Conservation (phyloP, 1,140 invertebrate genomes). For the Melitaea cinxia region DNA sequence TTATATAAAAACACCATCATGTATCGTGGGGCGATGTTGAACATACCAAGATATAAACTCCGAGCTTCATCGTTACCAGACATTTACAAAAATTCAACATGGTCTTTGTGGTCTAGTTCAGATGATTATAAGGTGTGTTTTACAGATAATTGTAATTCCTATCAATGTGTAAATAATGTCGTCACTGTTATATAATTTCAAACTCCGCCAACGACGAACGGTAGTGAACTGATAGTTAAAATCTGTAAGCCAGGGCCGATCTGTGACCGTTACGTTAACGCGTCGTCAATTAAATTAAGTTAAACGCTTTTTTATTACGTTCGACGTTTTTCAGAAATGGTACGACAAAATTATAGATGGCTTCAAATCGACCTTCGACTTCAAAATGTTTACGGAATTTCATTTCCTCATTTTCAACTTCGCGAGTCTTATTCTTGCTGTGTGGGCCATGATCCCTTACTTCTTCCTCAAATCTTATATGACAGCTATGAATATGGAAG, state of each 20-base stretch:
- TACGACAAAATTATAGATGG: constrained; percentile 86
- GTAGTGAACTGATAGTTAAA: no score
- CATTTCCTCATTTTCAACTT: constrained; percentile 91
- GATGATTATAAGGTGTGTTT: constrained; percentile 76
- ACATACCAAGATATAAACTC: constrained; percentile 85
- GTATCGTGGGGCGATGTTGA: constrained; percentile 71
- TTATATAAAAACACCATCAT: constrained; percentile 88
- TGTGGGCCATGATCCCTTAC: constrained; percentile 84
- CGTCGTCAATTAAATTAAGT: no score
- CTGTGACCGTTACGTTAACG: no score
- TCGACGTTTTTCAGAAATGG: constrained; percentile 87
- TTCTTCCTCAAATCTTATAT: constrained; percentile 73
- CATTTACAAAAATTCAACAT: constrained; percentile 93
- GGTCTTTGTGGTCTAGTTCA: constrained; percentile 87
- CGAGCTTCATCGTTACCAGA: constrained; percentile 93
- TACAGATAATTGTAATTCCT: not conserved
- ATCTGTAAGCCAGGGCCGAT: no score
- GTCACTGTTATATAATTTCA: no score
- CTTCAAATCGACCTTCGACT: constrained; percentile 87
- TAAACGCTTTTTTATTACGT: no score
- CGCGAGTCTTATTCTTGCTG: constrained; percentile 92
- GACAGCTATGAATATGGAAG: constrained; percentile 51
- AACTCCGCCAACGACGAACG: no score
- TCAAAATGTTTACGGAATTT: constrained; percentile 89
- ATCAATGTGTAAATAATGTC: no score